Evolutionary conservation across 2,888 invertebrate species (phyloP), one percentile per base, ranked within the genome.

Genomic region (Parthenolecanium corni): DNA sequence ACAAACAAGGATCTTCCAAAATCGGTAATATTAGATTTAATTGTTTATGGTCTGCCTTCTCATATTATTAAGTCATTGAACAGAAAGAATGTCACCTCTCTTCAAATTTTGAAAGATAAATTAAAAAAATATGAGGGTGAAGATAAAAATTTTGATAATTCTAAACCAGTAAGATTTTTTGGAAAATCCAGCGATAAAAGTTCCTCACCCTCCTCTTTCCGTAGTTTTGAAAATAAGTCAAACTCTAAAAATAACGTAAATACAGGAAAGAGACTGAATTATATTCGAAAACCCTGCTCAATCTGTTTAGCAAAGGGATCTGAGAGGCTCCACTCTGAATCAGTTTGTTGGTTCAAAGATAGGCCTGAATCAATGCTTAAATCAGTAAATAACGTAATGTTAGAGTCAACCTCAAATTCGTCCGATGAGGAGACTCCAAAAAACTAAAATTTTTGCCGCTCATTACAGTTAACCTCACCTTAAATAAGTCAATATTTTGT

Each of bases 401-500:
- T 47, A 58, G 36, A 49, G n/a, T 24, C 47, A 49, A 24, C 46
- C n/a, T 12, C 4, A 14, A 21, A 11, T 49, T 25, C 14, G 24
- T 16, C 24, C 36, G 18, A 46, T 18, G 36, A 42, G 5, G 49
- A 49, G 51, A 51, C 36, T 47, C 38, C 38, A 61, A 61, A 61
- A 61, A 61, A 61, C 61, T 38, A 36, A 21, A 31, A 40, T 14
- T 25, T 12, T n/a, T 38, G 16, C 62, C 62, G 20, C 38, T 62
- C 9, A 61, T 61, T 21, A 36, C 49, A 52, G 23, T 61, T 16
- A 49, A 61, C 11, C n/a, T 61, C 23, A 18, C 14, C 38, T 21
- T 49, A 49, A 51, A 51, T 38, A 24, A 53, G 9, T n/a, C 6
- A 20, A 31, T 53, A n/a, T 18, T 31, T 21, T 31, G 42, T 20